phyloP scores from a whole-genome alignment of 2,888 invertebrate species.

The Drosophila maculinotata region DNA sequence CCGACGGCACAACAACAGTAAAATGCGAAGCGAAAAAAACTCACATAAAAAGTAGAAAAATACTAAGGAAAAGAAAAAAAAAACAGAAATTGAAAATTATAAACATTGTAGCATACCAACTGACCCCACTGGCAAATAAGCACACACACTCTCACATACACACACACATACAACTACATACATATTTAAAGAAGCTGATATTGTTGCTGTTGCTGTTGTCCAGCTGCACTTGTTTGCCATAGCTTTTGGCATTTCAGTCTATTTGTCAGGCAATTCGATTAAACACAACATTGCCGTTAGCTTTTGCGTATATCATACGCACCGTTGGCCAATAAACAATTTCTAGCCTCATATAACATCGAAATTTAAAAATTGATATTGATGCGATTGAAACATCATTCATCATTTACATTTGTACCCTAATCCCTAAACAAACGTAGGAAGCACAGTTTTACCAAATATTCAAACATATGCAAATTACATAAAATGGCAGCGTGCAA shows the following conservation, averaged over 20 bases:
- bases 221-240: constrained; percentile 28
- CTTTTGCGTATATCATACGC: constrained; percentile 35
- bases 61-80: constrained; percentile 36
- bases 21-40: constrained; percentile 11
- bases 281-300: constrained; percentile 14
- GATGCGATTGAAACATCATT: constrained; percentile 25
- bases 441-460: constrained; percentile 24
- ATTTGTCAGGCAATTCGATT: constrained; percentile 17
- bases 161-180: constrained; percentile 26
- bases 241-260: constrained; percentile 9
- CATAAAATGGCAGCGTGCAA: constrained; percentile 57
- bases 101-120: constrained; percentile 50
- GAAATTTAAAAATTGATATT: constrained; percentile 43
- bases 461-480: constrained; percentile 28
- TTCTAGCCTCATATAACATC: constrained; percentile 6
- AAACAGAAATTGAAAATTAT: constrained; percentile 69
- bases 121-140: constrained; percentile 39
- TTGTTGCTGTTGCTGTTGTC: too few species aligned
- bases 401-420: constrained; percentile 8
- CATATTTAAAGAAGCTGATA: constrained; percentile 3
- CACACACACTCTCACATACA: constrained; percentile 28
- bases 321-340: constrained; percentile 30
- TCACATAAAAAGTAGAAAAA: constrained; percentile 31
- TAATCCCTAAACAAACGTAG: constrained; percentile 24
- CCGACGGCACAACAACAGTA: constrained; percentile 35